Conservation (phyloP, 2,113 vertebrate genomes). For the Lipotes vexillifer region DNA sequence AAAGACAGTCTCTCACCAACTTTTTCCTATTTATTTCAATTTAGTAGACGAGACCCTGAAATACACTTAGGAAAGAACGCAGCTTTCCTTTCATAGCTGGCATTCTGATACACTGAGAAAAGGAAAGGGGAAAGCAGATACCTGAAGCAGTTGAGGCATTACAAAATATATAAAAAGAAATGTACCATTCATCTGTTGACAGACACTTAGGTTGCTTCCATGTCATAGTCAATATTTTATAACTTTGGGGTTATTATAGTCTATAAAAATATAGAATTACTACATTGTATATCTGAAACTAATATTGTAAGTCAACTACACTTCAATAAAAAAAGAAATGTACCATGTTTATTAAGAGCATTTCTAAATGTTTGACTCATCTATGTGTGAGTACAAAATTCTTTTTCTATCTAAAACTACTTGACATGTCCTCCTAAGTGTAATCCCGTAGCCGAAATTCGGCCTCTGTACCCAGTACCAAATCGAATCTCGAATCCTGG, state of each 20-base stretch:
- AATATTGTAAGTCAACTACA: background rate
- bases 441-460: background rate
- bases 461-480: background rate
- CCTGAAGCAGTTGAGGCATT: background rate
- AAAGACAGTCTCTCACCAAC: background rate
- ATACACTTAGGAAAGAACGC: background rate
- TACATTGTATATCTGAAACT: background rate
- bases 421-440: background rate
- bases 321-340: background rate
- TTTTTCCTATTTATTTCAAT: background rate
- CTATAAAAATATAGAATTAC: background rate
- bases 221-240: background rate
- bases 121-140: background rate
- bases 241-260: background rate
- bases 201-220: background rate
- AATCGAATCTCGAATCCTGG: background rate
- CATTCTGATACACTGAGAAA: background rate
- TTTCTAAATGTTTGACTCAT: background rate
- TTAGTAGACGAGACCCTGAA: background rate
- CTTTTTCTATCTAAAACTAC: background rate
- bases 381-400: background rate
- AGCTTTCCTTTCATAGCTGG: background rate
- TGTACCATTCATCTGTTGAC: background rate
- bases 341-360: background rate
- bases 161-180: background rate